Evolutionary conservation across 2,797 vertebrate genomes (phyloP).

Genomic region (Anguilla pacifica): DNA sequence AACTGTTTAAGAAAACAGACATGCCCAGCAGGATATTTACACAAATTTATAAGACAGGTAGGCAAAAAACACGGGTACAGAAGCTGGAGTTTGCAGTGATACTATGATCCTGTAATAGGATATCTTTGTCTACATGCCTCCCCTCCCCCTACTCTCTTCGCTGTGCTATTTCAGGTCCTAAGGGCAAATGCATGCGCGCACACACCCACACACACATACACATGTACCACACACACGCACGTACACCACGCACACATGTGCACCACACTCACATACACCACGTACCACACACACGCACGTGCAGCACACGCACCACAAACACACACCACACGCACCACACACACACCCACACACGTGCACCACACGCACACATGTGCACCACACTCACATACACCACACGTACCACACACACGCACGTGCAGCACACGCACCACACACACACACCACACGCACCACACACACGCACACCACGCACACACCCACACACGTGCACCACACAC

Average conservation of each 20-base stretch:
- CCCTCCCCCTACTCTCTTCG: constrained; percentile 71
- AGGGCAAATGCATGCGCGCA: constrained; percentile 65
- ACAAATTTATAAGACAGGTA: constrained; percentile 4
- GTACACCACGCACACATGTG: too few species aligned
- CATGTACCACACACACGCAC: too few species aligned
- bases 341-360: too few species aligned
- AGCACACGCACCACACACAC: too few species aligned
- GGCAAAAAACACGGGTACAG: constrained; percentile 30
- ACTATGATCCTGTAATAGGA: constrained; percentile 93
- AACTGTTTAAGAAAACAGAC: not conserved
- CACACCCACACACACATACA: constrained; percentile 12
- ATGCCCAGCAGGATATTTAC: not conserved
- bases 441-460: too few species aligned
- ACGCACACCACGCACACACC: too few species aligned
- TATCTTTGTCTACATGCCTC: constrained; percentile 86
- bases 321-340: not conserved
- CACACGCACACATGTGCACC: too few species aligned
- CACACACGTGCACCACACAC: too few species aligned
- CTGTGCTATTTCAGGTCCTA: constrained; percentile 85
- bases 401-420: too few species aligned
- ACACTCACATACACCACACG: too few species aligned
- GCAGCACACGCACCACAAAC: not conserved
- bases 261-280: too few species aligned
- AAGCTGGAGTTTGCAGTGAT: constrained; percentile 77
- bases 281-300: too few species aligned